Conservation (phyloP, 1,140 invertebrate species). For the Stegodyphus dumicola region DNA sequence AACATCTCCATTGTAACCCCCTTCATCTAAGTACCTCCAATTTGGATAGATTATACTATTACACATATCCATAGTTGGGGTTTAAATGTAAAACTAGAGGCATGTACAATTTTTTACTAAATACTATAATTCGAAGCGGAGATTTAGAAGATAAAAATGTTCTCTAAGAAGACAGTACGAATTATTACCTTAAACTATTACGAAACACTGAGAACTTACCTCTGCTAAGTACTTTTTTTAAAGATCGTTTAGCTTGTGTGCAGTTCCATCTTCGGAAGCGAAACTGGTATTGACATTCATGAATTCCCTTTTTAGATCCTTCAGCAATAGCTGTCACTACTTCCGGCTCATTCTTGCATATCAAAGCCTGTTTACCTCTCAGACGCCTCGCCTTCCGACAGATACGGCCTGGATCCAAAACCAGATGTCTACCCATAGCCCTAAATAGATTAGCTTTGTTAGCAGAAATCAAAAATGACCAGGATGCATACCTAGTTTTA, state of each 20-base stretch:
- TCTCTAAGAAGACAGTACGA: too few relatives aligned
- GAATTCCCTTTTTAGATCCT: slow-evolving; percentile 70
- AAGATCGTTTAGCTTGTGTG: slow-evolving; percentile 73
- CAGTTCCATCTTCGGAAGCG: slow-evolving; percentile 90
- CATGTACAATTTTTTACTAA: too few relatives aligned
- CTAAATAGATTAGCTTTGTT: slow-evolving; percentile 6
- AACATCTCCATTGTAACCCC: too few relatives aligned
- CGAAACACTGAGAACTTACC: slow-evolving; percentile 63
- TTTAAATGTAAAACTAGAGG: too few relatives aligned
- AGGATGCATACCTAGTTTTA: too few relatives aligned
- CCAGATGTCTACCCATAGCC: slow-evolving; percentile 77
- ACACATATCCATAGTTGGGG: too few relatives aligned
- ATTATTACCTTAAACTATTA: too few relatives aligned
- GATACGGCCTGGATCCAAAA: slow-evolving; percentile 87
- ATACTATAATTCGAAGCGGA: too few relatives aligned
- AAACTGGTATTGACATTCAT: slow-evolving; percentile 88
- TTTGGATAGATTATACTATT: too few relatives aligned
- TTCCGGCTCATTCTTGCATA: slow-evolving; percentile 67
- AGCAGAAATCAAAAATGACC: neutral
- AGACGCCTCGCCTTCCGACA: slow-evolving; percentile 82
- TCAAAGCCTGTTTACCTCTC: slow-evolving; percentile 75
- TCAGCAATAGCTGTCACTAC: slow-evolving; percentile 68
- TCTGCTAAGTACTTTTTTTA: slow-evolving; percentile 78
- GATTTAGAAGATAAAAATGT: too few relatives aligned
- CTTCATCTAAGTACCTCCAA: too few relatives aligned